These are phyloP conservation scores for Bubo scandiacus DNA, from an alignment of 2,113 vertebrate species.

Conservation along the genomic window DNA sequence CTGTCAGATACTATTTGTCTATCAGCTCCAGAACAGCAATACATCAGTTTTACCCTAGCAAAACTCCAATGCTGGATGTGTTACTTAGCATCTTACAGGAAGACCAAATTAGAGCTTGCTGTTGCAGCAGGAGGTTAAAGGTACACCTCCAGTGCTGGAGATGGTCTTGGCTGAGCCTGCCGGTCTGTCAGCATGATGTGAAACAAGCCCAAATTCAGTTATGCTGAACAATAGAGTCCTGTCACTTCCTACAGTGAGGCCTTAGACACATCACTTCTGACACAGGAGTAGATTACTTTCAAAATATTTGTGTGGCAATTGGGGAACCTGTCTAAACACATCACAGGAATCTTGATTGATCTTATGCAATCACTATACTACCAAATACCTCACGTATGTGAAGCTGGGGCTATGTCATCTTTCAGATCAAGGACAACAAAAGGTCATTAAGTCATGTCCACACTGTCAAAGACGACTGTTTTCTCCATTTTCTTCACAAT, in stretches of 20 bases:
- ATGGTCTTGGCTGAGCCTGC: not conserved
- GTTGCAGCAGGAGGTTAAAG: not conserved
- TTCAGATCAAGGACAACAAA: conserved; percentile 26
- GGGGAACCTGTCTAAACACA: conserved; percentile 58
- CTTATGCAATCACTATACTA: conserved; percentile 22
- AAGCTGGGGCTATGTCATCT: not conserved
- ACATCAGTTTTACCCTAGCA: not conserved
- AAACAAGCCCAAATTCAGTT: conserved; percentile 47
- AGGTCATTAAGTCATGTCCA: conserved; percentile 16
- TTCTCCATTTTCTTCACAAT: not conserved
- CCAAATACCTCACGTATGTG: not conserved
- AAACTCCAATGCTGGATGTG: not conserved
- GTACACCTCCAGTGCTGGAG: not conserved
- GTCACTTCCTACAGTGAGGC: conserved; percentile 49
- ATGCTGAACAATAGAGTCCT: conserved; percentile 42
- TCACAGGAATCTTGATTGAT: conserved; percentile 42
- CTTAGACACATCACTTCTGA: conserved; percentile 42
- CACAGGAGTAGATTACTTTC: conserved; percentile 58
- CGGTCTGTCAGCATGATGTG: not conserved
- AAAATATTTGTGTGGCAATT: conserved; percentile 53
- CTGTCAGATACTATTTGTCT: not conserved
- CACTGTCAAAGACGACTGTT: not conserved
- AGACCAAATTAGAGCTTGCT: not conserved
- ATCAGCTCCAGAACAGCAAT: not conserved
- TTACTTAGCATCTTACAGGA: not conserved